A percentile compares a stretch with the other conserved stretches of the same genome.
These are phyloP conservation scores for Rhinichthys osculus DNA, from an alignment of 2,797 vertebrate species.

Conservation along the genomic window DNA sequence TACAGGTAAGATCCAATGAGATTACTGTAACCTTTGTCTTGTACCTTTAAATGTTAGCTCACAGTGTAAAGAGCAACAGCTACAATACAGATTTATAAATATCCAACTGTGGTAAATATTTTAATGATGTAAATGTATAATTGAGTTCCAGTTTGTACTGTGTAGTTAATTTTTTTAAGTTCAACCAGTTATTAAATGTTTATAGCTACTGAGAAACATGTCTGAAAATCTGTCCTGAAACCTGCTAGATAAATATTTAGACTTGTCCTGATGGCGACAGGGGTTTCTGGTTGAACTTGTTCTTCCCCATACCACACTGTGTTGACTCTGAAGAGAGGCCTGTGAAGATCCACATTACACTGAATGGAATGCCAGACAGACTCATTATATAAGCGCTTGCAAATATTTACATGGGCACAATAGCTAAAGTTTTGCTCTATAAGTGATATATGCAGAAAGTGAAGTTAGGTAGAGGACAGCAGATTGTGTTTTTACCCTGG, in stretches of 20 bases:
- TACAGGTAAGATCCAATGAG: constrained; percentile 65
- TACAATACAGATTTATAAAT: neutral
- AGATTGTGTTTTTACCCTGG: neutral
- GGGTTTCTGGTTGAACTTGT: constrained; percentile 67
- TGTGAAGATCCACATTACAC: constrained; percentile 59
- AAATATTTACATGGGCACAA: constrained; percentile 12
- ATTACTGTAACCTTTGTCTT: neutral
- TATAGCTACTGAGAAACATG: neutral
- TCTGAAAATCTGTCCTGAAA: neutral
- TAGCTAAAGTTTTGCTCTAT: neutral
- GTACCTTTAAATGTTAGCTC: neutral
- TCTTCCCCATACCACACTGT: constrained; percentile 53
- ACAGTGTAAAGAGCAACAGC: neutral
- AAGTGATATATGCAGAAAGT: neutral
- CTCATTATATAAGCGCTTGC: neutral
- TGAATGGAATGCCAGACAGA: neutral
- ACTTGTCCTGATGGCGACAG: constrained; percentile 16
- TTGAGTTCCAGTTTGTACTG: neutral
- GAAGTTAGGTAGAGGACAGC: neutral
- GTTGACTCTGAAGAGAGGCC: constrained; percentile 6
- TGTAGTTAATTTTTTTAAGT: neutral
- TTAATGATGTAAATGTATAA: neutral
- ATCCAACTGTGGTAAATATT: neutral
- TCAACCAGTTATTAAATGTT: neutral
- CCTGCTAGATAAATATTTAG: constrained; percentile 42